These are phyloP conservation scores for Acronicta alni DNA, from an alignment of 2,888 invertebrate genomes.

Conservation along the genomic window DNA sequence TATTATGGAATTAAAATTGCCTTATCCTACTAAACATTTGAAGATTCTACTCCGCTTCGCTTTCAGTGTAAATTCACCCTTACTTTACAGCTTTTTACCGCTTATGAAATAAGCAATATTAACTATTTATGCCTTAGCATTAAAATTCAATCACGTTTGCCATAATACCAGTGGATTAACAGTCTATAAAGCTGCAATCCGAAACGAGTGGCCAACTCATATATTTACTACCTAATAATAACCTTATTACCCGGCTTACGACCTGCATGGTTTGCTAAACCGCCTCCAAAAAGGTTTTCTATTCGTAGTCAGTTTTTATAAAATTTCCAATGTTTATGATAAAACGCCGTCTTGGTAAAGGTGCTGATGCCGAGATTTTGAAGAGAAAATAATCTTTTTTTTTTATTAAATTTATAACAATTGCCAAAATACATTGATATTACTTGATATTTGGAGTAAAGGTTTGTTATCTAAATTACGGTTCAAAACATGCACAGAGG, in stretches of 20 bases:
- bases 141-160: slow-evolving; percentile 11
- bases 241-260: background rate
- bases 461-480: too few relatives aligned
- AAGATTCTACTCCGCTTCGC: background rate
- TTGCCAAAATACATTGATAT: too few relatives aligned
- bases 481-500: too few relatives aligned
- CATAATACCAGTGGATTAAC: slow-evolving; percentile 44
- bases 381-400: too few relatives aligned
- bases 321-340: too few relatives aligned
- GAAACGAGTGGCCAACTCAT: slow-evolving; percentile 23
- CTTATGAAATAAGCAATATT: slow-evolving; percentile 21
- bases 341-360: too few relatives aligned
- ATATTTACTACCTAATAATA: slow-evolving; percentile 15
- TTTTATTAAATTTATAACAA: too few relatives aligned
- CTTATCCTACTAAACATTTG: too few relatives aligned
- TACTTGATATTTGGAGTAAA: too few relatives aligned
- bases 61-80: slow-evolving; percentile 1
- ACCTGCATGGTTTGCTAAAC: background rate
- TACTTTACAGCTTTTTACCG: slow-evolving; percentile 3
- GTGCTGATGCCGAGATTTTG: too few relatives aligned
- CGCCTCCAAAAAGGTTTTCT: background rate
- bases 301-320: background rate
- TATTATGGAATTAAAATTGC: too few relatives aligned
- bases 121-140: slow-evolving; percentile 24
- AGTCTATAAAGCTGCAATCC: slow-evolving; percentile 33